Evolutionary conservation across 2,888 invertebrate genomes (phyloP).

Genomic region (Pseudococcus longispinus): DNA sequence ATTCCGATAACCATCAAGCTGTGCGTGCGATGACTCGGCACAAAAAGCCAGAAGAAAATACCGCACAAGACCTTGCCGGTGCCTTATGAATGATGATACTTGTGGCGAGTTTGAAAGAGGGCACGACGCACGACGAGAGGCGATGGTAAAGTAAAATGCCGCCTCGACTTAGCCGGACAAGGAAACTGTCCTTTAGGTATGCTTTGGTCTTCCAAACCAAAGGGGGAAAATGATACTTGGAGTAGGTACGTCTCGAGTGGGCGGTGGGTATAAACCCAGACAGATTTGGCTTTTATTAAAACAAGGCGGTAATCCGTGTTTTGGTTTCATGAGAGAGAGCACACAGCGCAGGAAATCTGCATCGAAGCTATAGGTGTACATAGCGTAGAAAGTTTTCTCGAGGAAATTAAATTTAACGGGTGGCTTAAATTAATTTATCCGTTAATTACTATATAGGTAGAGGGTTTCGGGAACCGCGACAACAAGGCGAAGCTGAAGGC

Average conservation of each 20-base stretch:
- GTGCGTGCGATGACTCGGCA: background rate
- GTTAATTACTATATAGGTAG: conserved; percentile 51
- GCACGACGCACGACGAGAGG: background rate
- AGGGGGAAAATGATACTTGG: background rate
- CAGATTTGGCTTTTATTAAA: background rate
- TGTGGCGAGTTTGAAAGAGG: background rate
- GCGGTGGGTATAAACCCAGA: background rate
- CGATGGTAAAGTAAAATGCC: background rate
- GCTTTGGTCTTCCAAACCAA: background rate
- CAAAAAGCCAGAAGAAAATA: background rate
- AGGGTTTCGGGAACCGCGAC: background rate
- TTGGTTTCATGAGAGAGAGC: background rate
- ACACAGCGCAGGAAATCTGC: conserved; percentile 17
- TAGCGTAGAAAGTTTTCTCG: conserved; percentile 44
- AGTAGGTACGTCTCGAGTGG: background rate
- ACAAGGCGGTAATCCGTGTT: background rate
- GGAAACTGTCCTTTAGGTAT: background rate
- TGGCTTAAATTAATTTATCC: conserved; percentile 54
- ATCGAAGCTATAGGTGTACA: conserved; percentile 5
- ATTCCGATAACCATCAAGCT: background rate
- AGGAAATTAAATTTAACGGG: conserved; percentile 54
- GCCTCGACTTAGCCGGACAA: background rate
- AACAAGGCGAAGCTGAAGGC: background rate
- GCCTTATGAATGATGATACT: background rate
- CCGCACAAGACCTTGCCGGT: background rate